A percentile compares a stretch with the other conserved stretches of the same genome.
Conservation (phyloP, 1,140 invertebrate species). For the Trachymyrmex septentrionalis region DNA sequence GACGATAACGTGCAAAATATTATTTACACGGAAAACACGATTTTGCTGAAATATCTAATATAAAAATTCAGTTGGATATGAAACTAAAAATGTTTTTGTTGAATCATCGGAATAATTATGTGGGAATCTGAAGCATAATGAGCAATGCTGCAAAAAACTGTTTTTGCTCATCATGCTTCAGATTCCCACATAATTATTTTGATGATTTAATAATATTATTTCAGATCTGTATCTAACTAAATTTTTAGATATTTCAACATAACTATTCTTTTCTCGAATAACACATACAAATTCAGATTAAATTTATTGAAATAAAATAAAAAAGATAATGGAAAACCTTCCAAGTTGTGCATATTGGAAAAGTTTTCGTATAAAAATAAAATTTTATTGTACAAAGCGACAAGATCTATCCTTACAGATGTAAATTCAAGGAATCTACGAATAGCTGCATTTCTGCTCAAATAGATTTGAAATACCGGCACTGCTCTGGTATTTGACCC, state of each 20-base stretch:
- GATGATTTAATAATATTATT: too few relatives aligned
- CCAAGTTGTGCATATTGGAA: not conserved
- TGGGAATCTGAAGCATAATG: too few relatives aligned
- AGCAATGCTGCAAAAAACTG: too few relatives aligned
- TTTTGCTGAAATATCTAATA: too few relatives aligned
- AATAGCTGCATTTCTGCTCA: constrained; percentile 65
- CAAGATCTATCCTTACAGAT: constrained; percentile 22
- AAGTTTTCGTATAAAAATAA: constrained; percentile 3
- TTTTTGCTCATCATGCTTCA: too few relatives aligned
- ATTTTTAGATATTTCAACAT: too few relatives aligned
- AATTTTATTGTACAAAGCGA: not conserved
- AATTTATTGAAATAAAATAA: not conserved
- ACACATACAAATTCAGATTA: not conserved
- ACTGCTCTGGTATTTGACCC: constrained; percentile 51
- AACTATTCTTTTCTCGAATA: too few relatives aligned
- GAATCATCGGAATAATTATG: too few relatives aligned
- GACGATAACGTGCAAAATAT: not conserved
- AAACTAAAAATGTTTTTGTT: too few relatives aligned
- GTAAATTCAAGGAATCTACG: constrained; percentile 65
- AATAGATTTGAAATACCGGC: constrained; percentile 59
- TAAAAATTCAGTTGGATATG: too few relatives aligned
- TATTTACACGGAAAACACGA: not conserved
- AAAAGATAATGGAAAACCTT: not conserved
- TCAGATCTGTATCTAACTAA: too few relatives aligned
- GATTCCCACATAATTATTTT: too few relatives aligned